These are phyloP conservation scores for Parascotia fuliginaria DNA, from an alignment of 2,888 invertebrate genomes.

Conservation along the genomic window DNA sequence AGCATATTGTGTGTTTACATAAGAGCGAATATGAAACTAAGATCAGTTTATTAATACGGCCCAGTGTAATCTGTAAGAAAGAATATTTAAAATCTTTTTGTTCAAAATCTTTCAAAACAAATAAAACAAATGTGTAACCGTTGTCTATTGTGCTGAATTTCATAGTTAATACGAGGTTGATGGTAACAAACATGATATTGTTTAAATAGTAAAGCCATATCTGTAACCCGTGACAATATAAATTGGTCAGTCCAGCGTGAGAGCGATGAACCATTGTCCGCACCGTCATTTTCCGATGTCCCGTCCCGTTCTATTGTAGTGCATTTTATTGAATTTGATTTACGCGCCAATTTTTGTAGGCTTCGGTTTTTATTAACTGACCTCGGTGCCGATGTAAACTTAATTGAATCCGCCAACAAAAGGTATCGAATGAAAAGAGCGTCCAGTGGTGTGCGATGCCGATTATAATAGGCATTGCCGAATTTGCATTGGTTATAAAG, in stretches of 20 bases:
- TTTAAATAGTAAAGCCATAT: no score
- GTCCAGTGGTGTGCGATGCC: constrained; percentile 82
- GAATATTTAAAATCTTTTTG: no score
- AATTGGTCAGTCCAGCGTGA: constrained; percentile 30
- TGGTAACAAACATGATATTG: no score
- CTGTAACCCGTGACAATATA: constrained; percentile 30
- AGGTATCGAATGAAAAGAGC: constrained; percentile 84
- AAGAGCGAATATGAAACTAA: no score
- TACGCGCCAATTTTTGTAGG: constrained; percentile 83
- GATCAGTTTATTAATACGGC: no score
- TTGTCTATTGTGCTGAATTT: no score
- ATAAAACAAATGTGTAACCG: no score
- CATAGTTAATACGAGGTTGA: no score
- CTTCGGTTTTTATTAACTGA: constrained; percentile 85
- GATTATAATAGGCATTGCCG: constrained; percentile 83
- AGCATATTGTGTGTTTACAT: no score
- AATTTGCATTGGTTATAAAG: constrained; percentile 80
- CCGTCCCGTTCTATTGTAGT: constrained; percentile 71
- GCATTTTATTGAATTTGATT: constrained; percentile 84
- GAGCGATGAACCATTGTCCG: constrained; percentile 58
- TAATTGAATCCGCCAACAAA: constrained; percentile 85
- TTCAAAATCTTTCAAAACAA: no score
- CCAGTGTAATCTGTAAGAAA: no score
- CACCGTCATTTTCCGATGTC: constrained; percentile 69
- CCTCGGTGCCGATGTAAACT: constrained; percentile 84